Base-by-base conservation (phyloP, 2,888 invertebrate genomes). In the Anoncus sp. region DNA sequence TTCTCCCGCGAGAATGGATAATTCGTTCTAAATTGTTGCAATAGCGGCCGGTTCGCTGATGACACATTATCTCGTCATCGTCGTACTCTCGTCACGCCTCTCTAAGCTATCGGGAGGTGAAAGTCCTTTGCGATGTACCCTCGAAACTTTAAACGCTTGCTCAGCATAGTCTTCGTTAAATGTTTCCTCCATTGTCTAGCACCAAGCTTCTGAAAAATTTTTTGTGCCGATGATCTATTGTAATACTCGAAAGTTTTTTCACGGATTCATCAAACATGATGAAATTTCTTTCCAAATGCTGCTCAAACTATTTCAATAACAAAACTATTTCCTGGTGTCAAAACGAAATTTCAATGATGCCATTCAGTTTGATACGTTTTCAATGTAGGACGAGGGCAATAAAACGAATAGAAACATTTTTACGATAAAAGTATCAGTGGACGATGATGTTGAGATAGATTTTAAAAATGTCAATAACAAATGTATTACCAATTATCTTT, bases 11-110 rank as follows among this genome's bases (percentile, higher is more conserved):
- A 47, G 70, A 70, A 73, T 45, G 60, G 76, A 77, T 80, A 69
- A 75, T 69, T 80, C 74, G 71, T 65, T 57, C 49, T 20, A 51
- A 69, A 75, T 69, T 77, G 77, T 75, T 75, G 62, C 70, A 43
- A 65, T 24, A 51, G 20, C 57, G 38, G 45, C 2, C n/a, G 16
- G 38, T 20, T 7, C 18, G 45, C 55, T 14, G 14, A 2, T 65
- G 55, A 66, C 55, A 60, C 47, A 47, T 55, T 69, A 47, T 55
- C 62, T n/a, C 71, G 38, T 76, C 47, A 49, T 57, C 62, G 38
- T 16, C 57, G 71, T 75, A 40, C 62, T 57, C 71, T 22, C 63
- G 20, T 77, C 74, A 53, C 55, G 55, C 47, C 45, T 51, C 67
- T 27, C 51, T 59, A 45, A 70, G 14, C 43, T 59, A 38, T 60